Conservation (phyloP, 2,888 invertebrate species). For the Brachyopa scutellaris region DNA sequence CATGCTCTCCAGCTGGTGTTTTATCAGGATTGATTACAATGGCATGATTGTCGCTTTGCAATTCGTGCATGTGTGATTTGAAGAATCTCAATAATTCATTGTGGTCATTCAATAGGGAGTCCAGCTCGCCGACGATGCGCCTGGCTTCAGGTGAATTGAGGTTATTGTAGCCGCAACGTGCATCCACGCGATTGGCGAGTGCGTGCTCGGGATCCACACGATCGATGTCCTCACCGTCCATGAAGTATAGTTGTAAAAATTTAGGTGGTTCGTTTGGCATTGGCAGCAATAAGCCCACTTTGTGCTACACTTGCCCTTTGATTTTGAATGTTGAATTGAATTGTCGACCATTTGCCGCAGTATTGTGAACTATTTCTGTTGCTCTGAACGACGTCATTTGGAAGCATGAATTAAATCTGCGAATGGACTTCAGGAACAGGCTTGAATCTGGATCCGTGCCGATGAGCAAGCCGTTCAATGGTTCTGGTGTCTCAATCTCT, state of each 20-base stretch:
- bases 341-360: conserved; percentile 46
- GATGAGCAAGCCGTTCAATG: conserved; percentile 32
- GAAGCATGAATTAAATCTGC: conserved; percentile 62
- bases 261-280: conserved; percentile 43
- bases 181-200: conserved; percentile 42
- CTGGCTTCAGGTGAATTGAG: not conserved
- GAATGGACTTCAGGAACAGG: conserved; percentile 69
- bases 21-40: conserved; percentile 74
- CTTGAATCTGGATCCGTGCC: conserved; percentile 58
- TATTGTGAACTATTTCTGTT: conserved; percentile 58
- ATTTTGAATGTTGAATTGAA: conserved; percentile 65
- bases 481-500: conserved; percentile 77
- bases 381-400: conserved; percentile 74
- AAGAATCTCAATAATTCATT: conserved; percentile 76
- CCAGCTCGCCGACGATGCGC: conserved; percentile 73
- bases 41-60: conserved; percentile 75
- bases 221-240: too few relatives aligned
- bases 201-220: not conserved
- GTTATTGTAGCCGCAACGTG: conserved; percentile 12
- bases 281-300: conserved; percentile 52
- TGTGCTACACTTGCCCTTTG: conserved; percentile 36
- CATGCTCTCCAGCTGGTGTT: conserved; percentile 52
- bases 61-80: conserved; percentile 76
- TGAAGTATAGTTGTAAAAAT: conserved; percentile 34
- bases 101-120: conserved; percentile 75